These are phyloP conservation scores for Carabus problematicus DNA, from an alignment of 2,888 invertebrate genomes.

Conservation along the genomic window DNA sequence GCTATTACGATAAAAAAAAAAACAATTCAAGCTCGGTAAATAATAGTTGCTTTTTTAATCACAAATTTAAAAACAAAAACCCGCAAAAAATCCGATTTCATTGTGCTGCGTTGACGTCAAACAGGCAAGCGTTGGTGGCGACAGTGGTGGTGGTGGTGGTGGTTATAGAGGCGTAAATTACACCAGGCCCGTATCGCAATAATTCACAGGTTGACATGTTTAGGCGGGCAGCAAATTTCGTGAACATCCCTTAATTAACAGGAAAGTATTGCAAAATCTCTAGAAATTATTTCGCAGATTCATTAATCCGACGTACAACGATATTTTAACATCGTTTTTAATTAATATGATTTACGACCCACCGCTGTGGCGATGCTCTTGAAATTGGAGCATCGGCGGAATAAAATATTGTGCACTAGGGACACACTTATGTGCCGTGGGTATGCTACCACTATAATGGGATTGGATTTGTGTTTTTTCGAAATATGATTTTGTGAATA, in stretches of 20 bases:
- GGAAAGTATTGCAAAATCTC: conserved; percentile 43
- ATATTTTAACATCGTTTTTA: conserved; percentile 48
- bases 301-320: conserved; percentile 46
- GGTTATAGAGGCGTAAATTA: conserved; percentile 19
- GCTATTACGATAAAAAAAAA: too few species aligned
- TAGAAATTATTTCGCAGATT: conserved; percentile 45
- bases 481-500: too few species aligned
- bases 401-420: conserved; percentile 20
- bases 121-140: background rate
- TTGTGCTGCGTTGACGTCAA: background rate
- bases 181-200: conserved; percentile 15
- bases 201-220: conserved; percentile 21
- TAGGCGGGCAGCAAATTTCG: conserved; percentile 26
- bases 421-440: too few species aligned
- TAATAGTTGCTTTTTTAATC: too few species aligned
- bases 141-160: background rate
- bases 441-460: too few species aligned
- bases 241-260: conserved; percentile 41
- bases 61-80: too few species aligned
- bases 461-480: too few species aligned
- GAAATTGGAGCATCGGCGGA: conserved; percentile 24
- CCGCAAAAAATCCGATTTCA: too few species aligned
- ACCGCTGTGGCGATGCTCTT: conserved; percentile 1
- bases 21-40: too few species aligned
- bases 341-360: conserved; percentile 48